These are phyloP conservation scores for Drosophila mauritiana DNA, from an alignment of 1,140 invertebrate genomes.

Conservation along the genomic window DNA sequence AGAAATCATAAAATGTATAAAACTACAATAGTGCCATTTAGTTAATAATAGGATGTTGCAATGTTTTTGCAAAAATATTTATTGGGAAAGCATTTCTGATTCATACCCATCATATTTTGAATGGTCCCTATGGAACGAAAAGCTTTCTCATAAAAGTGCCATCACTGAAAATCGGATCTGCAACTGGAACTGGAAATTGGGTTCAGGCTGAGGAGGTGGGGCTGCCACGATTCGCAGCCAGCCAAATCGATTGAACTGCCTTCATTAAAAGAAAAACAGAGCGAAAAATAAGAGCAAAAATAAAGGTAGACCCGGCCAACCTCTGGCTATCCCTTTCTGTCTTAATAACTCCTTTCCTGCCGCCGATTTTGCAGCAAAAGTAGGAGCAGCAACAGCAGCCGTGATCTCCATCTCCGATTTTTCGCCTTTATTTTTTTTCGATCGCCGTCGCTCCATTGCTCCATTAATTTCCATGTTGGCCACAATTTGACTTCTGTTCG, in stretches of 20 bases:
- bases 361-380: constrained; percentile 55
- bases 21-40: background rate
- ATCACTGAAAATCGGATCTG: constrained; percentile 13
- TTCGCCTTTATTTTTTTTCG: constrained; percentile 23
- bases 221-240: constrained; percentile 66
- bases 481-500: constrained; percentile 82
- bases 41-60: too few species aligned
- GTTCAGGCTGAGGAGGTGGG: constrained; percentile 2
- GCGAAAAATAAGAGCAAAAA: constrained; percentile 1
- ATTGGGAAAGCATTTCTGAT: too few species aligned
- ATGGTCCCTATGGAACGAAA: too few species aligned
- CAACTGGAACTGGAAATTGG: constrained; percentile 40
- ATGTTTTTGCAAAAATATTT: too few species aligned
- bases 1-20: background rate
- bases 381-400: constrained; percentile 37
- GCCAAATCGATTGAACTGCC: constrained; percentile 81
- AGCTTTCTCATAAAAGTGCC: background rate
- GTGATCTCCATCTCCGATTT: constrained; percentile 55
- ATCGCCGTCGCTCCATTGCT: constrained; percentile 55
- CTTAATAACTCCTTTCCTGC: constrained; percentile 81
- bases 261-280: constrained; percentile 71
- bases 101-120: too few species aligned
- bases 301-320: constrained; percentile 19
- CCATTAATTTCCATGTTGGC: constrained; percentile 79
- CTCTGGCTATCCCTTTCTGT: constrained; percentile 35